A percentile compares a stretch with the other conserved stretches of the same genome.
These are phyloP conservation scores for Pycnomerus fuliginosus DNA, from an alignment of 2,888 invertebrate genomes.

Conservation along the genomic window DNA sequence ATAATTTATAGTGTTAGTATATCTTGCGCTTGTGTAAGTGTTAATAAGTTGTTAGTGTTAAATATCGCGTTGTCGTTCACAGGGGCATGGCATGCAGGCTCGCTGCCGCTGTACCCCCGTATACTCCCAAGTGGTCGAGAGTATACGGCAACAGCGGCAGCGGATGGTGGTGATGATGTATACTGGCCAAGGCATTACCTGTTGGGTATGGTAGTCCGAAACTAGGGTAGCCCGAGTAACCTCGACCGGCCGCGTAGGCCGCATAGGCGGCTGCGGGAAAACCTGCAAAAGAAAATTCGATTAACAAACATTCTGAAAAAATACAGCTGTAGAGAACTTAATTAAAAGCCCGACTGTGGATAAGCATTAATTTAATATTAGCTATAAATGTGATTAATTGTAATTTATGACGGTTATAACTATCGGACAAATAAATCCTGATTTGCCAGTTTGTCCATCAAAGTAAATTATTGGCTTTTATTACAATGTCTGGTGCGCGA, in stretches of 20 bases:
- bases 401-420: constrained; percentile 15
- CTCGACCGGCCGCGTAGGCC: constrained; percentile 94
- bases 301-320: not conserved
- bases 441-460: no score
- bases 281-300: constrained; percentile 63
- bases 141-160: constrained; percentile 64
- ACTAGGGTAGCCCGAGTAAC: constrained; percentile 96
- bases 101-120: constrained; percentile 54
- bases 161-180: constrained; percentile 69
- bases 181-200: constrained; percentile 87
- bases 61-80: constrained; percentile 58
- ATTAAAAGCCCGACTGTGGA: constrained; percentile 14
- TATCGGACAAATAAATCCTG: constrained; percentile 13
- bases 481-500: no score
- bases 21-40: constrained; percentile 5
- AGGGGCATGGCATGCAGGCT: constrained; percentile 78
- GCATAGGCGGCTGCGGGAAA: constrained; percentile 94
- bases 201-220: constrained; percentile 97
- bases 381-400: constrained; percentile 17
- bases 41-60: constrained; percentile 14
- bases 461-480: no score
- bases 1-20: constrained; percentile 9
- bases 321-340: constrained; percentile 4
- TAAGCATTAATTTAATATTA: constrained; percentile 15
- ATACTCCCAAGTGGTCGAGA: constrained; percentile 64